Conservation (phyloP, 2,888 invertebrate species). For the Oscheius sp. region DNA sequence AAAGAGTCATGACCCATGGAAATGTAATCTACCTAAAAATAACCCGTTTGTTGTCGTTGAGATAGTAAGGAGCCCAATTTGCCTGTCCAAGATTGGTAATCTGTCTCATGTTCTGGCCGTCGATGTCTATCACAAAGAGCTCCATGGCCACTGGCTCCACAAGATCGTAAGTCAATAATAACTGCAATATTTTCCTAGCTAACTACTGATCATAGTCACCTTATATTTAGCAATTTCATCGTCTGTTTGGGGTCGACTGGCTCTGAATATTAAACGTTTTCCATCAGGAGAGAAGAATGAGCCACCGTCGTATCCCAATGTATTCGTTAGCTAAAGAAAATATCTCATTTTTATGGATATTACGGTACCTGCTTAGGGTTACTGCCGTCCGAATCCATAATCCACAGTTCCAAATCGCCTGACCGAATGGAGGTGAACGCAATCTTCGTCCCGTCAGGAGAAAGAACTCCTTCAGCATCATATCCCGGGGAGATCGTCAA, state of each 20-base stretch:
- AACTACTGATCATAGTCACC: constrained; percentile 32
- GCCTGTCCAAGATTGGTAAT: constrained; percentile 65
- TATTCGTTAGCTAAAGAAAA: constrained; percentile 50
- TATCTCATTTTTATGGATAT: not conserved
- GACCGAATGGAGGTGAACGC: constrained; percentile 64
- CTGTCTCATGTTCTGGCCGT: constrained; percentile 60
- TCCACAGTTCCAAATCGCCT: constrained; percentile 67
- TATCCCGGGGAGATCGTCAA: constrained; percentile 62
- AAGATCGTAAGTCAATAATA: constrained; percentile 52
- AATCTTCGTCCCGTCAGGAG: constrained; percentile 63
- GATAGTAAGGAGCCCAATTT: constrained; percentile 71
- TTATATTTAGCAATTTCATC: constrained; percentile 63
- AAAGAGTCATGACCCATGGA: not conserved
- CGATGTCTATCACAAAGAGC: constrained; percentile 64
- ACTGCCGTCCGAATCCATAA: constrained; percentile 65
- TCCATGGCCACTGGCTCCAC: constrained; percentile 70
- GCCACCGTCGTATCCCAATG: constrained; percentile 69
- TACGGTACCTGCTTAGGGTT: constrained; percentile 53
- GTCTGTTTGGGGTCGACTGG: constrained; percentile 63
- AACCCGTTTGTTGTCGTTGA: constrained; percentile 61
- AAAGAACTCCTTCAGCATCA: constrained; percentile 66
- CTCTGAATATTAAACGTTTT: constrained; percentile 65
- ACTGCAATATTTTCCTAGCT: constrained; percentile 36
- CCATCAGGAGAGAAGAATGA: constrained; percentile 71
- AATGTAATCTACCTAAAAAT: constrained; percentile 40